Evolutionary conservation across 2,113 vertebrate species (phyloP).

Genomic region (Chionis minor): DNA sequence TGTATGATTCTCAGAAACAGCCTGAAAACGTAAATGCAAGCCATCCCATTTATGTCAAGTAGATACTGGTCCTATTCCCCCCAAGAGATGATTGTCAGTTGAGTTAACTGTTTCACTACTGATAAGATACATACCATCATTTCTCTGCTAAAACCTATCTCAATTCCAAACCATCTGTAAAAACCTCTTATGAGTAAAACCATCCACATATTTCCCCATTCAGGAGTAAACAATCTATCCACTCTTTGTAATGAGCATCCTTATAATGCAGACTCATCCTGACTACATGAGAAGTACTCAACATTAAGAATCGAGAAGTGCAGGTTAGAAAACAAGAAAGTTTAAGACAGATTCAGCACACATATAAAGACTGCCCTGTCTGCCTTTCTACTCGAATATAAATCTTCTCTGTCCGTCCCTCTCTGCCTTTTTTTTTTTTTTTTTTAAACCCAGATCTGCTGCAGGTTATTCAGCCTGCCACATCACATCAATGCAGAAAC

Average conservation of each 20-base stretch:
- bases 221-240: background rate
- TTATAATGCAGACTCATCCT: background rate
- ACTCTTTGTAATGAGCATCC: background rate
- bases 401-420: background rate
- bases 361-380: background rate
- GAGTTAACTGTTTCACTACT: background rate
- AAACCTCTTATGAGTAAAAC: background rate
- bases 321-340: background rate
- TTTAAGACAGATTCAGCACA: background rate
- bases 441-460: background rate
- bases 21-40: background rate
- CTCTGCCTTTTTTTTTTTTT: background rate
- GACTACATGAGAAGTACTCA: background rate
- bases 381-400: background rate
- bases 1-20: background rate
- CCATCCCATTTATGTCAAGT: background rate
- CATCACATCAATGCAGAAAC: background rate
- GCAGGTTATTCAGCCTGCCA: constrained; percentile 29
- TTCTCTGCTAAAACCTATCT: background rate
- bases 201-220: background rate
- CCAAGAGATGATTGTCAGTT: background rate
- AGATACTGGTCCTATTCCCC: background rate
- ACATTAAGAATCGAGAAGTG: background rate
- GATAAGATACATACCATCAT: background rate
- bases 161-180: background rate